Base-by-base conservation (phyloP, 2,113 vertebrate genomes). In the Actenoides lindsayi region DNA sequence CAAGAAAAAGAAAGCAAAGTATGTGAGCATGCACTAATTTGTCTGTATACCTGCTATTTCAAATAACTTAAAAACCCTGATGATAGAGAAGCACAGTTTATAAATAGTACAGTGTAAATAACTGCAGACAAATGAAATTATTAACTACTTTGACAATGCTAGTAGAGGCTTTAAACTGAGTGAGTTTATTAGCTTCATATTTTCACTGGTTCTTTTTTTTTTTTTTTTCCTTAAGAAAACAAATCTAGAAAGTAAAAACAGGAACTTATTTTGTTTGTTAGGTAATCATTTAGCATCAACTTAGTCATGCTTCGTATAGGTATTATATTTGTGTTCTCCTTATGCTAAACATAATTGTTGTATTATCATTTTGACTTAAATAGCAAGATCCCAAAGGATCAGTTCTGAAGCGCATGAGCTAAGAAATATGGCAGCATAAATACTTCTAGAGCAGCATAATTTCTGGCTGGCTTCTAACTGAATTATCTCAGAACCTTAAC, bases 161-260 rank as follows among this genome's bases (percentile, higher is more conserved):
- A 94, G 73, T 27, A 93, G 41, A 93, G 76, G 90, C 79, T 93
- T 95, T 89, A 92, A 84, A 69, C 44, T 65, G n/a, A 53, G 69
- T 95, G 91, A 76, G n/a, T 54, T 93, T 92, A 93, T 96, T 89
- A 89, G 30, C 50, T 90, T 81, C 95, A 93, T 91, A 83, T 91
- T 94, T 93, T 90, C 48, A 48, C 25, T 74, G 25, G 1, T 65
- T 42, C 13, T 25, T 19, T 33, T 35, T 39, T 21, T 77, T 20
- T 39, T 13, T 16, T 23, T 69, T 20, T 30, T 39, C 18, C 11
- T 23, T 20, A 87, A 81, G 48, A 50, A 92, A 92, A 75, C 35
- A 94, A 76, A 71, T 35, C 14, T 31, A 88, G 69, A 75, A 84
- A 70, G 10, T 71, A 83, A 94, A 71, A 46, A 13, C 6, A 68